Conservation (phyloP, 2,797 vertebrate genomes). For the Bovichtus diacanthus region DNA sequence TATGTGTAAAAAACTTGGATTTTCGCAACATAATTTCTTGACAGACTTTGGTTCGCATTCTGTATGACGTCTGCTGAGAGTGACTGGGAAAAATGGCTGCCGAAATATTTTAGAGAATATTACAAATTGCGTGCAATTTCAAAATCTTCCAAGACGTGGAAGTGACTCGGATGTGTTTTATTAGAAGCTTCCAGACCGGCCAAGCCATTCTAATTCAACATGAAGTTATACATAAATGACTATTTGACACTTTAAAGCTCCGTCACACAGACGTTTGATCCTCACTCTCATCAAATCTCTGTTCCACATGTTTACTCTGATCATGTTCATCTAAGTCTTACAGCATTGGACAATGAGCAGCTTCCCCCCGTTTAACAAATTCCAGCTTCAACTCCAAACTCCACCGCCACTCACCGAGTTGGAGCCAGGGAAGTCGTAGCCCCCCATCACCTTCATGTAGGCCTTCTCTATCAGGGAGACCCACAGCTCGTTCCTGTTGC, state of each 20-base stretch:
- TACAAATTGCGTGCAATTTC: background rate
- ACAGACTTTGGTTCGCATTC: background rate
- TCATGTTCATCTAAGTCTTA: background rate
- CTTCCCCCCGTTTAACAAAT: too few species aligned
- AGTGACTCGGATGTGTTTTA: background rate
- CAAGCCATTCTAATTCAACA: background rate
- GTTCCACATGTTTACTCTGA: background rate
- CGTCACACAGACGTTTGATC: background rate
- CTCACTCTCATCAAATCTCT: rapidly evolving
- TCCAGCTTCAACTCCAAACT: too few species aligned
- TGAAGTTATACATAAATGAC: background rate
- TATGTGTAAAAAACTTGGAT: rapidly evolving
- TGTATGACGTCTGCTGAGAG: background rate
- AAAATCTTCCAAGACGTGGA: background rate
- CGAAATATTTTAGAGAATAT: background rate
- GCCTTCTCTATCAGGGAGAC: conserved; percentile 98
- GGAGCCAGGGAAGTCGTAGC: conserved; percentile 98
- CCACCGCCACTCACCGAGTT: conserved; percentile 89
- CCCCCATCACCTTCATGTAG: conserved; percentile 99
- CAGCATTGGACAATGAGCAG: too few species aligned
- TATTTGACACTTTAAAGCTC: background rate
- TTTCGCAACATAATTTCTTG: background rate
- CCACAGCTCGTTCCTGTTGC: conserved; percentile 98
- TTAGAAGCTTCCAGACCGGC: background rate
- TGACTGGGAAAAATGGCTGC: background rate